Evolutionary conservation across 2,888 invertebrate species (phyloP).

Genomic region (Agriopis aurantiaria): DNA sequence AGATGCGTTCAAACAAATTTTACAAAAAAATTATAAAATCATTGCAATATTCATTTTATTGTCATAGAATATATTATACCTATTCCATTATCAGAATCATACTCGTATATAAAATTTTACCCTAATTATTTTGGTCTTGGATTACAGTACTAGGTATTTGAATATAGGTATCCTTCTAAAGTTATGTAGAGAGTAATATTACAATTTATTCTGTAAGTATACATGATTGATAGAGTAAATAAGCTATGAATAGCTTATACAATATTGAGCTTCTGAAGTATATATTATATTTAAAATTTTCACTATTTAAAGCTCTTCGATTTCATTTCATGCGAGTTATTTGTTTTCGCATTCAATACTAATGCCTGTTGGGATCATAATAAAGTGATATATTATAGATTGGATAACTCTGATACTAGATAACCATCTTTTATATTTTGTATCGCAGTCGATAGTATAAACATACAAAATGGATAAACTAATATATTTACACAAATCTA

Average conservation of each 20-base stretch:
- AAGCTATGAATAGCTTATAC: slow-evolving; percentile 83
- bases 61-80: slow-evolving; percentile 54
- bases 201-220: slow-evolving; percentile 68
- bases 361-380: slow-evolving; percentile 57
- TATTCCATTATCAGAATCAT: slow-evolving; percentile 33
- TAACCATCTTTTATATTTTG: slow-evolving; percentile 30
- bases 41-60: slow-evolving; percentile 56
- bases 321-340: slow-evolving; percentile 79
- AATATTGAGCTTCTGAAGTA: slow-evolving; percentile 84
- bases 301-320: slow-evolving; percentile 87
- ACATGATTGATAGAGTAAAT: slow-evolving; percentile 76
- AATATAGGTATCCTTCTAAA: slow-evolving; percentile 54
- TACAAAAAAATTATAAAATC: slow-evolving; percentile 40
- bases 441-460: slow-evolving; percentile 13
- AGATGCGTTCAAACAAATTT: slow-evolving; percentile 26
- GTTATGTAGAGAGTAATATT: slow-evolving; percentile 54
- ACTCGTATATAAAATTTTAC: slow-evolving; percentile 35
- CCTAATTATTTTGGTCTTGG: slow-evolving; percentile 71
- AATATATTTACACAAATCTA: slow-evolving; percentile 31
- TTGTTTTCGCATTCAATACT: slow-evolving; percentile 75
- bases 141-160: slow-evolving; percentile 51
- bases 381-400: slow-evolving; percentile 31
- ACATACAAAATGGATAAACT: slow-evolving; percentile 30
- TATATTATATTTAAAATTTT: slow-evolving; percentile 80
- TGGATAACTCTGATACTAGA: slow-evolving; percentile 12